Percentiles rank a stretch among this genome's conserved stretches.
phyloP scores from a whole-genome alignment of 2,888 invertebrate species.

The Lasioglossum lativentre region DNA sequence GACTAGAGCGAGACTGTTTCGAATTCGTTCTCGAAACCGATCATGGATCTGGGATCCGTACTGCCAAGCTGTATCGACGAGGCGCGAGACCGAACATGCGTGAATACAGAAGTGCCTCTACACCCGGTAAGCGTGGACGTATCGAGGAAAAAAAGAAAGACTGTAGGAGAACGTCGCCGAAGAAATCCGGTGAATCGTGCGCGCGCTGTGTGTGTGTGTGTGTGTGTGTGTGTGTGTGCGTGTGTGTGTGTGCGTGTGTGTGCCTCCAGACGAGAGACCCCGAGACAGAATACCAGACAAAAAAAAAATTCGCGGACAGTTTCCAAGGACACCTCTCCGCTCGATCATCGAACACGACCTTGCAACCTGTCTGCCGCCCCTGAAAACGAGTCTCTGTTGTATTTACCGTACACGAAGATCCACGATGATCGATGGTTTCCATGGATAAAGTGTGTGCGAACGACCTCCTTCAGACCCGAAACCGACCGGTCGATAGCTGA shows the following conservation, averaged over 20 bases:
- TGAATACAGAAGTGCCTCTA: conserved; percentile 62
- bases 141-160: conserved; percentile 31
- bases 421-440: background rate
- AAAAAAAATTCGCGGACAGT: conserved; percentile 68
- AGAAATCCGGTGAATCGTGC: background rate
- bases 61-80: conserved; percentile 50
- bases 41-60: conserved; percentile 14
- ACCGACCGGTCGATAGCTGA: background rate
- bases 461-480: background rate
- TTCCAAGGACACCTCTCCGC: conserved; percentile 62
- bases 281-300: conserved; percentile 10
- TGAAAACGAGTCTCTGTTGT: conserved; percentile 22
- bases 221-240: background rate
- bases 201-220: background rate
- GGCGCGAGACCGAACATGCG: conserved; percentile 26
- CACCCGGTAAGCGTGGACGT: conserved; percentile 43
- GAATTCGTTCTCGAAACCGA: conserved; percentile 14
- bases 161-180: conserved; percentile 27
- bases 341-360: conserved; percentile 45
- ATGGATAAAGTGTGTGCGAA: background rate
- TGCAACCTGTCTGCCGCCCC: conserved; percentile 71
- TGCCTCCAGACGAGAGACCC: too few species aligned
- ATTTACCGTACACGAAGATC: background rate
- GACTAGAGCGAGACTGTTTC: background rate
- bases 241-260: background rate